These are phyloP conservation scores for Rotaria sp. DNA, from an alignment of 2,888 invertebrate species.

Conservation along the genomic window DNA sequence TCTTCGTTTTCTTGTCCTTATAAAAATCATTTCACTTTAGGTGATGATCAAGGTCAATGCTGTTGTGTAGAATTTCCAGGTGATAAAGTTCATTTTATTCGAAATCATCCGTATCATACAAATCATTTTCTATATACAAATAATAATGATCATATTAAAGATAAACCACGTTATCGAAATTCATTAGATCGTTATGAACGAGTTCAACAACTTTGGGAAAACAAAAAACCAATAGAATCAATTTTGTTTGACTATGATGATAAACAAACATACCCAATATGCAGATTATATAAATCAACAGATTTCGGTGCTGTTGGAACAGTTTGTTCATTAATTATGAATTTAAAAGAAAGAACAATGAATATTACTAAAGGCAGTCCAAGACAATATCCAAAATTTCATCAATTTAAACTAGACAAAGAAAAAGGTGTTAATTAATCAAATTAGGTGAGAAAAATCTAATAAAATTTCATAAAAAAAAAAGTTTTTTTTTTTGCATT, in stretches of 20 bases:
- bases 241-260: conserved; percentile 18
- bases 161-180: background rate
- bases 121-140: conserved; percentile 27
- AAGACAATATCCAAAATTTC: background rate
- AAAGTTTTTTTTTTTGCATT: too few relatives aligned
- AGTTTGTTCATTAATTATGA: background rate
- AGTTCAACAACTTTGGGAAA: background rate
- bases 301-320: background rate
- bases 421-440: background rate
- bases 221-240: background rate
- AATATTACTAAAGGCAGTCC: conserved; percentile 13
- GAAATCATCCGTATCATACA: background rate
- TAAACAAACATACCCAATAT: background rate
- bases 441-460: background rate
- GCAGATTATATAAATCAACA: background rate
- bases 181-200: conserved; percentile 20
- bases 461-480: too few relatives aligned
- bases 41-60: conserved; percentile 10
- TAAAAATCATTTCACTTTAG: background rate
- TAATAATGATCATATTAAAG: conserved; percentile 11
- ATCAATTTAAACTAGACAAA: background rate
- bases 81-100: background rate
- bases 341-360: conserved; percentile 16
- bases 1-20: background rate
- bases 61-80: background rate